These are phyloP conservation scores for Luperina testacea DNA, from an alignment of 2,888 invertebrate species.

Conservation along the genomic window DNA sequence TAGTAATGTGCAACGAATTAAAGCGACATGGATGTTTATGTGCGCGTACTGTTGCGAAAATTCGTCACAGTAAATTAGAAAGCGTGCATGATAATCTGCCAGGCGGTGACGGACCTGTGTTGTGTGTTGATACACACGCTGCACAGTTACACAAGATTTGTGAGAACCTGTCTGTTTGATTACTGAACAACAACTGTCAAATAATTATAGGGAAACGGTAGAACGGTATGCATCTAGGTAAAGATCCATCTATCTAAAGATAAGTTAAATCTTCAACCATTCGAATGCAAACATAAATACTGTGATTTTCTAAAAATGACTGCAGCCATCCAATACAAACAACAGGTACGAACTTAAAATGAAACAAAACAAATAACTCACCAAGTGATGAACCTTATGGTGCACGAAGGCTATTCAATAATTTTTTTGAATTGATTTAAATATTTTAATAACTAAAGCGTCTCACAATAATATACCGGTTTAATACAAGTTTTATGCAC, in stretches of 20 bases:
- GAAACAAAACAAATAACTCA: slow-evolving; percentile 62
- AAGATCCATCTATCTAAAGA: neutral
- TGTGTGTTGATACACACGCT: slow-evolving; percentile 58
- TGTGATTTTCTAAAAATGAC: slow-evolving; percentile 18
- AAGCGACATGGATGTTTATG: slow-evolving; percentile 71
- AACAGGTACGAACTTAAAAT: slow-evolving; percentile 39
- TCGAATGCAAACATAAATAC: slow-evolving; percentile 7
- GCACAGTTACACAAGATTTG: slow-evolving; percentile 59
- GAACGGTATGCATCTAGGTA: neutral
- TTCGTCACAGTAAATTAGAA: slow-evolving; percentile 88
- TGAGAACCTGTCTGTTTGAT: slow-evolving; percentile 46
- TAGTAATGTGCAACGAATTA: slow-evolving; percentile 70
- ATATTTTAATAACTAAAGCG: slow-evolving; percentile 31
- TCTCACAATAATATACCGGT: slow-evolving; percentile 49
- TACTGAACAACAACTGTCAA: slow-evolving; percentile 28
- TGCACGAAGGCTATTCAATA: slow-evolving; percentile 27
- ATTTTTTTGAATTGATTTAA: neutral
- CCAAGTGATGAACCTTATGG: slow-evolving; percentile 45
- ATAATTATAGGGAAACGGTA: slow-evolving; percentile 7
- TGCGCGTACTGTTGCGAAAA: slow-evolving; percentile 76
- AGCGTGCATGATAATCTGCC: slow-evolving; percentile 79
- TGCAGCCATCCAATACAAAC: slow-evolving; percentile 30
- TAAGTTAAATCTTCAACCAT: neutral
- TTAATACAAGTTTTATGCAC: slow-evolving; percentile 54
- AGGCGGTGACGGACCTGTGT: slow-evolving; percentile 67